A percentile compares a stretch with the other conserved stretches of the same genome.
Evolutionary conservation across 2,888 invertebrate species (phyloP).

Genomic region (Myathropa florea): DNA sequence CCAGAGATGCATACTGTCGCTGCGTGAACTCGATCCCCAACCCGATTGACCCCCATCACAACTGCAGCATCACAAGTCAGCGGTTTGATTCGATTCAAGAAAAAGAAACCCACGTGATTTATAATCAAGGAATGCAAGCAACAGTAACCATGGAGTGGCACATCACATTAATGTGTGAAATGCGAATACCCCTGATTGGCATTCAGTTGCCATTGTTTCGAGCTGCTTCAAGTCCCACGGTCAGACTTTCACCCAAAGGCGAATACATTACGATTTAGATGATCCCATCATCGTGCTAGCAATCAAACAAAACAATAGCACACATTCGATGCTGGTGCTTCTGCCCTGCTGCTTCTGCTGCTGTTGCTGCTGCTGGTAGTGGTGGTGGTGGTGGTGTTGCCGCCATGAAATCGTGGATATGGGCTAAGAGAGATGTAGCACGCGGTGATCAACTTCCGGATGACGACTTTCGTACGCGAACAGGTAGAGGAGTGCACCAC

Average conservation of each 20-base stretch:
- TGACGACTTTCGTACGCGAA: slow-evolving; percentile 19
- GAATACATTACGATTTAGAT: slow-evolving; percentile 57
- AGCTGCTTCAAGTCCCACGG: slow-evolving; percentile 56
- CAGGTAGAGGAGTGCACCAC: slow-evolving; percentile 1
- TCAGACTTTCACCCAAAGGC: slow-evolving; percentile 66
- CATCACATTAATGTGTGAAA: slow-evolving; percentile 62
- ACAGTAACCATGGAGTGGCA: slow-evolving; percentile 18
- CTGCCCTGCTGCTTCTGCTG: neutral
- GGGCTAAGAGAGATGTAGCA: slow-evolving; percentile 46
- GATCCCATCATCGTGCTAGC: slow-evolving; percentile 61
- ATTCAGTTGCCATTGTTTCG: slow-evolving; percentile 66
- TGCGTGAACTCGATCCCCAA: slow-evolving; percentile 42
- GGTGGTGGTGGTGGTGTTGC: neutral
- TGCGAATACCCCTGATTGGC: slow-evolving; percentile 61
- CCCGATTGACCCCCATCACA: slow-evolving; percentile 48
- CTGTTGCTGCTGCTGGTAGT: too few species aligned
- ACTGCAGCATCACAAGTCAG: slow-evolving; percentile 38
- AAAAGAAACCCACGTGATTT: slow-evolving; percentile 62
- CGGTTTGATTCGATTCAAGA: slow-evolving; percentile 48
- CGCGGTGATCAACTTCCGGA: slow-evolving; percentile 38
- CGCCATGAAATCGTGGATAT: slow-evolving; percentile 42
- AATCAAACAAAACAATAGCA: slow-evolving; percentile 57
- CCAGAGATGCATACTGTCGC: slow-evolving; percentile 37
- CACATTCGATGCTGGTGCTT: slow-evolving; percentile 15
- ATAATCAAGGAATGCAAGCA: slow-evolving; percentile 43